Conservation (phyloP, 2,113 vertebrate genomes). For the Equus przewalskii region DNA sequence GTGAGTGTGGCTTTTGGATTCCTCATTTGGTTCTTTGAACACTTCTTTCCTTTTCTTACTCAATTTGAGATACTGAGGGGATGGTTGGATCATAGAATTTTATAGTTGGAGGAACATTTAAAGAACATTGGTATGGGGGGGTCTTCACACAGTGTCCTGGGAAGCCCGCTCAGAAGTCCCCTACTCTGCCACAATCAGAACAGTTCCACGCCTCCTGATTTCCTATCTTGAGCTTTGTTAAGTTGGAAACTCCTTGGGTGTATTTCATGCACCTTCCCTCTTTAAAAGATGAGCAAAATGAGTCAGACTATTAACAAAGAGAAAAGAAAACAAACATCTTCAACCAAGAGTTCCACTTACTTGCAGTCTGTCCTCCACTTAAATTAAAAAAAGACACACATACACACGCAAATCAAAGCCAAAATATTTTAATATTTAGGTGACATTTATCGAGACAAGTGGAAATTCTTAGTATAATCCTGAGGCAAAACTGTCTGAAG, state of each 20-base stretch:
- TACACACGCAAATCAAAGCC: neutral
- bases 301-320: neutral
- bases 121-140: neutral
- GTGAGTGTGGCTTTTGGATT: neutral
- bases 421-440: conserved; percentile 4
- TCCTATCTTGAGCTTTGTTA: neutral
- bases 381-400: neutral
- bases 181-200: neutral
- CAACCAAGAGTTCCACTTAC: neutral
- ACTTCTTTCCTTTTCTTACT: conserved; percentile 23
- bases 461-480: conserved; percentile 7
- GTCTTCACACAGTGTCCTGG: neutral
- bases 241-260: neutral
- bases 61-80: neutral
- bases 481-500: neutral
- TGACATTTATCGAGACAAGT: conserved; percentile 39
- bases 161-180: neutral
- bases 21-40: conserved; percentile 12
- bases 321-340: neutral
- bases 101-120: neutral
- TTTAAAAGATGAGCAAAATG: neutral
- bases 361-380: neutral
- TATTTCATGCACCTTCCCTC: neutral
- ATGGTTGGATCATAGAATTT: neutral
- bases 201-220: neutral